Percentiles rank a stretch among this genome's conserved stretches.
Conservation (phyloP, 2,888 invertebrate genomes). For the Dasysyrphus tricinctus region DNA sequence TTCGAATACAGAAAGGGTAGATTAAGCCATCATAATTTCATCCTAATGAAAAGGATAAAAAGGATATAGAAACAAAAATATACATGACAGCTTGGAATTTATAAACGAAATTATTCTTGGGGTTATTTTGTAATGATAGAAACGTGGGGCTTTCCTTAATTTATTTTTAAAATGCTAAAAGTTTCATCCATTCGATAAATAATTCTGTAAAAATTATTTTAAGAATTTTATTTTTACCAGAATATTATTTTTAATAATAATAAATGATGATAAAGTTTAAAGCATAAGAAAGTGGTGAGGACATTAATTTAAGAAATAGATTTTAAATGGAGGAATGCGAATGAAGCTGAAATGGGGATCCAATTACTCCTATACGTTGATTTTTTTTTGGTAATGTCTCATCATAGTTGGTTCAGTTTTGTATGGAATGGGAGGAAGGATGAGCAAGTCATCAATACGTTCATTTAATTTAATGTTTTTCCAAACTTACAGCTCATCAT, state of each 20-base stretch:
- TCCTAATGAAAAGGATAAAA: constrained; percentile 1
- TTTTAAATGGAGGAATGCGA: not conserved
- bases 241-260: not conserved
- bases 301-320: not conserved
- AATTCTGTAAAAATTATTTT: not conserved
- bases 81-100: constrained; percentile 16
- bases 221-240: not conserved
- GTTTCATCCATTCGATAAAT: not conserved
- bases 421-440: too few relatives aligned
- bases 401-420: too few relatives aligned
- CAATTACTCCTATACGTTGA: too few relatives aligned
- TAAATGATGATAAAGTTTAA: not conserved
- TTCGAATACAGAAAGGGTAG: not conserved
- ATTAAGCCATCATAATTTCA: constrained; percentile 13
- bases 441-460: too few relatives aligned
- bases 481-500: too few relatives aligned
- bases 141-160: not conserved
- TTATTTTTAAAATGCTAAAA: not conserved
- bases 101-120: constrained; percentile 8
- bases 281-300: not conserved
- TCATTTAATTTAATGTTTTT: too few relatives aligned
- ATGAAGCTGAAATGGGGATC: too few relatives aligned
- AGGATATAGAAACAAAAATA: not conserved
- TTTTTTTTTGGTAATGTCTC: too few relatives aligned
- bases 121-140: not conserved